Evolutionary conservation across 2,797 vertebrate genomes (phyloP), one percentile per base, ranked within the genome.

Genomic region (Halcyon badia): DNA sequence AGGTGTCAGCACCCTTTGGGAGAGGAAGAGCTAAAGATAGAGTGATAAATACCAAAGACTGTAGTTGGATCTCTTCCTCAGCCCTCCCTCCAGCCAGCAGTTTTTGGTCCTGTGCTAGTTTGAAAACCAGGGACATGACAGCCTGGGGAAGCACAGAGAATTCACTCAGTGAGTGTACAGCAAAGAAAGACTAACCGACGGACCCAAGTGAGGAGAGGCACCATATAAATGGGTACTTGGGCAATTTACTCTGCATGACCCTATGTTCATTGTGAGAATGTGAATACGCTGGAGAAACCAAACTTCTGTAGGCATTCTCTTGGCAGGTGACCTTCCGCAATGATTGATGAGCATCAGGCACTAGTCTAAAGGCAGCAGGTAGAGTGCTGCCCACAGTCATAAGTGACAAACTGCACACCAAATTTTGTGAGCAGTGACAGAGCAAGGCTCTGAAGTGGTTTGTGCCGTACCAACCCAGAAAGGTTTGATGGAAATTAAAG

Each of bases 221-320:
- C 70, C 7, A 1, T 48, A 26, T 20, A 46, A 58, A 58, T 61
- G 31, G 20, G 35, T 56, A 20, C 14, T 46, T 5, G 7, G 17
- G 8, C n/a, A 76, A 21, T 72, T 87, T 68, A 28, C 0, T 1
- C 8, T 5, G 0, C 41, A 20, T 0, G 4, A 3, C 15, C 37
- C 31, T 41, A 3, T 64, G 13, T 41, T n/a, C 28, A 2, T 26
- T 83, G 22, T 78, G 52, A 54, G 12, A 72, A 72, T 1, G 2
- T 58, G 46, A 85, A 19, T 41, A 33, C 28, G 18, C 54, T 62
- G 35, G 83, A 88, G 58, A 88, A 87, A 75, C 22, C 44, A 75
- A 68, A 64, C 21, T 19, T 58, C 35, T 22, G 1, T 35, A 33
- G 88, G 33, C 28, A 66, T 68, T 12, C 8, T 72, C 26, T 70